Evolutionary conservation across 1,140 invertebrate species (phyloP), one percentile per base, ranked within the genome.

Genomic region (Pemphigus obesinymphae): DNA sequence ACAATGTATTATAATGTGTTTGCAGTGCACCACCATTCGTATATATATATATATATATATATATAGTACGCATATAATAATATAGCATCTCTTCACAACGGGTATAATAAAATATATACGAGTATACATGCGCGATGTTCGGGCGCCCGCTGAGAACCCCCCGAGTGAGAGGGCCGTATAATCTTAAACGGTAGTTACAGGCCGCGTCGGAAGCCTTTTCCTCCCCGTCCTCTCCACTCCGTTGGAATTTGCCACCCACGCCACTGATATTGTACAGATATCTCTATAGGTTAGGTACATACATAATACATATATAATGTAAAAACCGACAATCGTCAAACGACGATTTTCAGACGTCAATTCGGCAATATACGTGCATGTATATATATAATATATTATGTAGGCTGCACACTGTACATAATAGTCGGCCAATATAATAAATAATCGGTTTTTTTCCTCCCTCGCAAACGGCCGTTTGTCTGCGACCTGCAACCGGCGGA

Each of bases 191-290:
- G 70, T 50, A 50, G 70, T 73, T 48, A 31, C 20, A 5, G 15
- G n/a, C 66, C 43, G 23, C 26, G 45, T 73, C 70, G 45, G 70
- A 73, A 73, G 70, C 43, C 70, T 29, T 73, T 55, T 73, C 50
- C 20, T n/a, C 26, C 40, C 8, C 23, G 58, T 43, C 45, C 5
- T 45, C 43, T 45, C 43, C 13, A n/a, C n/a, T n/a, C 13, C 34
- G 13, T 4, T 48, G 70, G 70, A 73, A 73, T 73, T 73, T 31
- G 43, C 70, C 70, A 73, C 43, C 70, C 70, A 50, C 70, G 26
- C 43, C 66, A 50, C 58, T 29, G 17, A 34, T 17, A 29, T 17
- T n/a, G n/a, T n/a, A n/a, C n/a, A n/a, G n/a, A n/a, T n/a, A n/a
- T n/a, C n/a, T n/a, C n/a, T n/a, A n/a, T n/a, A n/a, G n/a, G n/a